Conservation (phyloP, 2,888 invertebrate species). For the Listrodromus nycthemerus region DNA sequence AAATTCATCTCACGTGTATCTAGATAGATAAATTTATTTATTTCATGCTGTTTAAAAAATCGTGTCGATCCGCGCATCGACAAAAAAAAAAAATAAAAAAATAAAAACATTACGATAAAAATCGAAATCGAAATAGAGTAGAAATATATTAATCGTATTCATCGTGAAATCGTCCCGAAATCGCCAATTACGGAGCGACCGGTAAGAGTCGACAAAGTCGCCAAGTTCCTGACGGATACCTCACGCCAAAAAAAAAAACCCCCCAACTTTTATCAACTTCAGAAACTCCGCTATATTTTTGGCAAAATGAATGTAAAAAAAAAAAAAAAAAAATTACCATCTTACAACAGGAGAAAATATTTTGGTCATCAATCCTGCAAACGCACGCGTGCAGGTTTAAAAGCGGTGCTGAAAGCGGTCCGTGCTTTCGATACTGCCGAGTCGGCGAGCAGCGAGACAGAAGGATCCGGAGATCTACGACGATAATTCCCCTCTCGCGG, state of each 20-base stretch:
- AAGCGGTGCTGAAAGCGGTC: conserved; percentile 44
- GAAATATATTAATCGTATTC: too few relatives aligned
- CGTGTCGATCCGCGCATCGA: too few relatives aligned
- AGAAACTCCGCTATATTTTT: neutral
- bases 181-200: too few relatives aligned
- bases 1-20: too few relatives aligned
- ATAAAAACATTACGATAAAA: too few relatives aligned
- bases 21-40: too few relatives aligned
- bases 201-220: too few relatives aligned
- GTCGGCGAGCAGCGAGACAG: conserved; percentile 37
- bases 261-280: neutral
- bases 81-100: too few relatives aligned
- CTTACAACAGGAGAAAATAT: neutral
- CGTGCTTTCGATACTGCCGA: conserved; percentile 28
- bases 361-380: conserved; percentile 1
- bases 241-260: neutral
- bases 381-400: conserved; percentile 2
- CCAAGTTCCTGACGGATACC: too few relatives aligned
- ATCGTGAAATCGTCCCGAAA: too few relatives aligned
- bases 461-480: conserved; percentile 54
- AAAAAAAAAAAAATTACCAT: neutral
- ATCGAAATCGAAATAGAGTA: too few relatives aligned
- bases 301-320: neutral
- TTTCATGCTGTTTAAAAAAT: too few relatives aligned
- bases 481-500: conserved; percentile 56